Base-by-base conservation (phyloP, 2,888 invertebrate species). In the Mystacides longicornis region DNA sequence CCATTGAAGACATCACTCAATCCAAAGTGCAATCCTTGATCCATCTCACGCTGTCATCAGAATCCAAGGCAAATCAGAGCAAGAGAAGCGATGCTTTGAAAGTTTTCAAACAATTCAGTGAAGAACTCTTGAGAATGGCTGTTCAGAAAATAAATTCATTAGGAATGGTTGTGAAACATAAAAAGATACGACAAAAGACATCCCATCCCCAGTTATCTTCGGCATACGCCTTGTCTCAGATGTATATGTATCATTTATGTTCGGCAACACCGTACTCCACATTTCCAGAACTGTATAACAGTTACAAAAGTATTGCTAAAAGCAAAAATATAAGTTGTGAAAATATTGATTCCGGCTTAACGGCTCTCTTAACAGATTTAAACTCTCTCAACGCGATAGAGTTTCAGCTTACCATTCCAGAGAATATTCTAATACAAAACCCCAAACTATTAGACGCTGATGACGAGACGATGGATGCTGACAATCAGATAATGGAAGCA, bases 81-180 rank as follows among this genome's bases (percentile, higher is more conserved):
- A 33, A 23, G 1, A 23, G 48, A 21, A 45, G 31, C 61, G 72
- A 37, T 37, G 37, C 89, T 58, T 86, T 83, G 63, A 81, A 81
- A 64, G 79, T 88, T 16, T 87, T 87, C 64, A 84, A 85, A 62
- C 82, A 82, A 60, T 90, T 84, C 68, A 80, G 85, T 0, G 87
- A 89, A 61, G 71, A 73, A 22, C 65, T 84, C 3, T 69, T 90
- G 3, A 72, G 80, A 51, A 71, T 72, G 0, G 83, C 84, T 0
- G 79, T 87, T 64, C 68, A 70, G 2, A 78, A 81, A 63, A 77
- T 87, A 37, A 59, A 52, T 46, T 51, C 52, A 18, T 52, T 50
- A 0, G 56, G 57, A 22, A 59, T 61, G 61, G 55, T 57, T 37
- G 45, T 57, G 1, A 21, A 74, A 81, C 51, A 33, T 2, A 54